Evolutionary conservation across 2,113 vertebrate species (phyloP).

Genomic region (Tragelaphus buxtoni): DNA sequence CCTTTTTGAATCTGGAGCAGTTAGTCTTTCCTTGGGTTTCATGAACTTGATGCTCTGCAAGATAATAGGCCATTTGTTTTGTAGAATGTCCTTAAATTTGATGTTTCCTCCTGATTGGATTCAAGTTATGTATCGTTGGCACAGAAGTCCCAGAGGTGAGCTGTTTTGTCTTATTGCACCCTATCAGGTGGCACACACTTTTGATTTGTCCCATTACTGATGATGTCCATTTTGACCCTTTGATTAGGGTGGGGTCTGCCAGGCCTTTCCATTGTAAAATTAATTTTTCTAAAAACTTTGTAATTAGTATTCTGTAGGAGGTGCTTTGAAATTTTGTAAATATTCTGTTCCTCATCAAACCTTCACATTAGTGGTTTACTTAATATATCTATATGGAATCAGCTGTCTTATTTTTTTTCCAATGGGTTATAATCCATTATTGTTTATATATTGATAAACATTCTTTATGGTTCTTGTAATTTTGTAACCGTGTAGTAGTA

Average conservation of each 20-base stretch:
- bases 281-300: neutral
- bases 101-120: neutral
- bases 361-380: neutral
- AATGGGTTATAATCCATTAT: neutral
- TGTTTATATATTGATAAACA: slow-evolving; percentile 22
- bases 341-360: neutral
- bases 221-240: neutral
- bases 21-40: slow-evolving; percentile 1
- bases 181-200: neutral
- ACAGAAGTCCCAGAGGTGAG: neutral
- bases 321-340: slow-evolving; percentile 2
- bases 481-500: neutral
- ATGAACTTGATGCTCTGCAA: neutral
- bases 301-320: slow-evolving; percentile 5
- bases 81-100: neutral
- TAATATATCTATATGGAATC: neutral
- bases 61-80: neutral
- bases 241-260: neutral
- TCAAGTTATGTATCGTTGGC: neutral
- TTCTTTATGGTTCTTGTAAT: slow-evolving; percentile 14
- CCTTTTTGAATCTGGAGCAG: neutral
- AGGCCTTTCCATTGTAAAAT: neutral
- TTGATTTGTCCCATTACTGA: neutral
- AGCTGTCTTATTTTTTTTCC: neutral
- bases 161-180: slow-evolving; percentile 9